Conservation (phyloP, 2,888 invertebrate genomes). For the Chrysolina americana region DNA sequence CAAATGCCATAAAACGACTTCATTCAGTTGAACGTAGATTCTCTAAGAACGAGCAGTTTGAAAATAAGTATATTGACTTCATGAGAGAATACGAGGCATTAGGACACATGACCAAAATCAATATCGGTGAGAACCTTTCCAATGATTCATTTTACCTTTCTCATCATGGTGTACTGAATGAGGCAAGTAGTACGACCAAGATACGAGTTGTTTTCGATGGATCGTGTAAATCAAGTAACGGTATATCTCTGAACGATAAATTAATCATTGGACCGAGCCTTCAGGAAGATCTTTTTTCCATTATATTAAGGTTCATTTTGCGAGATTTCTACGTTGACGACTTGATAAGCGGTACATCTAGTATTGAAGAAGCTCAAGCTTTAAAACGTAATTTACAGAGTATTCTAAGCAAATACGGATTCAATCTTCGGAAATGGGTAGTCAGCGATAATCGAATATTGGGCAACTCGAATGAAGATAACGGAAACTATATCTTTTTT, state of each 20-base stretch:
- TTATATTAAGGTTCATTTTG: slow-evolving; percentile 14
- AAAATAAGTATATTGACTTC: slow-evolving; percentile 28
- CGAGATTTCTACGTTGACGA: slow-evolving; percentile 45
- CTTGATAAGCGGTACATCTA: slow-evolving; percentile 7
- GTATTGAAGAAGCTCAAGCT: not conserved
- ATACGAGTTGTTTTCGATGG: too few relatives aligned
- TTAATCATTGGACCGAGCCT: too few relatives aligned
- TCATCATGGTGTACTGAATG: too few relatives aligned
- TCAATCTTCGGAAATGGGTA: not conserved
- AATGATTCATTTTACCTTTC: too few relatives aligned
- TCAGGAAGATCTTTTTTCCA: too few relatives aligned
- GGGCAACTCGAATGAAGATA: not conserved
- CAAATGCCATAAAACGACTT: slow-evolving; percentile 31
- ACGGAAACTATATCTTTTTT: not conserved
- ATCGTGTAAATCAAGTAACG: too few relatives aligned
- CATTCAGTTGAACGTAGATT: not conserved
- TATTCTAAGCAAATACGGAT: too few relatives aligned
- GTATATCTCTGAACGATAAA: too few relatives aligned
- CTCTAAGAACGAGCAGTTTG: not conserved
- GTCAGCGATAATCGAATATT: not conserved
- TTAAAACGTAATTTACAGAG: not conserved
- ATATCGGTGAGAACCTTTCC: too few relatives aligned
- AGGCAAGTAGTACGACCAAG: too few relatives aligned
- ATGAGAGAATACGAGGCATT: slow-evolving; percentile 2
- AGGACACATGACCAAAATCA: too few relatives aligned